Conservation (phyloP, 2,113 vertebrate species). For the Tachysurus fulvidraco region DNA sequence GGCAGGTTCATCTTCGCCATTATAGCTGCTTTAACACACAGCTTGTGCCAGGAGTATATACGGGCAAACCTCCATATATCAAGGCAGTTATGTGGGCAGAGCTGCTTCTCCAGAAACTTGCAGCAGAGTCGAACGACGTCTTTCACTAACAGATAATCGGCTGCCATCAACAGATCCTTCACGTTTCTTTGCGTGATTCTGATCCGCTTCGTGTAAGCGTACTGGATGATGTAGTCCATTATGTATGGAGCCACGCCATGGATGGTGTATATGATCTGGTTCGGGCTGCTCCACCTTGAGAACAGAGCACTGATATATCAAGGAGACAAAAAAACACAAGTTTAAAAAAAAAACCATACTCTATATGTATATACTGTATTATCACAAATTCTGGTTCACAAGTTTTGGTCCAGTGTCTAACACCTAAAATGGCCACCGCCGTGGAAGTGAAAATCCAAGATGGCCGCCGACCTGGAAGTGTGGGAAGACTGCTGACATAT, state of each 20-base stretch:
- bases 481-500: not conserved
- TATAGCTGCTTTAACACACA: conserved; percentile 59
- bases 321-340: not conserved
- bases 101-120: conserved; percentile 71
- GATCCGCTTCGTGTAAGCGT: conserved; percentile 72
- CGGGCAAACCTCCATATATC: conserved; percentile 73
- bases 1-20: not conserved
- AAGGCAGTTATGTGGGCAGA: conserved; percentile 75
- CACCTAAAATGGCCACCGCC: no score
- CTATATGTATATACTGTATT: not conserved
- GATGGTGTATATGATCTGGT: conserved; percentile 66
- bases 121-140: conserved; percentile 70
- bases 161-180: conserved; percentile 68
- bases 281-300: not conserved
- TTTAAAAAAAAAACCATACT: not conserved
- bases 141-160: conserved; percentile 76
- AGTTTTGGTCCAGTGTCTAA: not conserved
- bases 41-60: conserved; percentile 68
- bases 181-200: conserved; percentile 68
- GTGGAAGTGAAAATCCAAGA: no score
- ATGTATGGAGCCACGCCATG: conserved; percentile 71
- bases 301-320: not conserved
- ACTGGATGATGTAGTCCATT: conserved; percentile 78
- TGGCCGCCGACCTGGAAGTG: no score
- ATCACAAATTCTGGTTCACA: not conserved